These are phyloP conservation scores for Cydia splendana DNA, from an alignment of 1,140 invertebrate species.

Conservation along the genomic window DNA sequence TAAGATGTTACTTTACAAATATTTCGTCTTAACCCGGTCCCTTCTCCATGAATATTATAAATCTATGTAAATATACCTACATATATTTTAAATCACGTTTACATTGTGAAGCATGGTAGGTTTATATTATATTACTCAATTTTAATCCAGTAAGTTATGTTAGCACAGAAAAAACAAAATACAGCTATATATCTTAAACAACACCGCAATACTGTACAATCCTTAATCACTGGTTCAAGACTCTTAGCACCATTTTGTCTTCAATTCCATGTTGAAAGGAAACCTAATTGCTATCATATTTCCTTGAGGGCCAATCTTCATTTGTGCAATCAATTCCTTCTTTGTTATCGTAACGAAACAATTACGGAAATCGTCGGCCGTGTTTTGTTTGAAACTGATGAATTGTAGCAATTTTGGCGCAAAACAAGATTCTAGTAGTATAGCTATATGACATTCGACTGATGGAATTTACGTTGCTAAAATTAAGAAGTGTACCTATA, in stretches of 20 bases:
- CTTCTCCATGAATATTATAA: neutral
- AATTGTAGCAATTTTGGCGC: neutral
- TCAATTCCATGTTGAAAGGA: slow-evolving; percentile 34
- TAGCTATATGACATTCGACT: neutral
- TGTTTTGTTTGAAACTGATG: slow-evolving; percentile 13
- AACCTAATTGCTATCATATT: slow-evolving; percentile 33
- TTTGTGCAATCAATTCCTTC: slow-evolving; percentile 27
- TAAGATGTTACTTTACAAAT: no score
- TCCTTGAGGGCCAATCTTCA: slow-evolving; percentile 27
- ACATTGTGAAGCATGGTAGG: no score
- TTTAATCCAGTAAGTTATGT: no score
- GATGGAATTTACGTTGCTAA: neutral
- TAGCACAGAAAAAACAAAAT: neutral
- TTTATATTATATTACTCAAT: no score
- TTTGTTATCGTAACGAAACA: slow-evolving; percentile 26
- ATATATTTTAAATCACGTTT: neutral
- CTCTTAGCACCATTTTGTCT: slow-evolving; percentile 28
- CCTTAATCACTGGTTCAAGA: slow-evolving; percentile 34
- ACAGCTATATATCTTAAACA: neutral
- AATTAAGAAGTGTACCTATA: neutral
- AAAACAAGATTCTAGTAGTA: neutral
- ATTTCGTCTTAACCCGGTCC: no score
- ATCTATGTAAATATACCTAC: no score
- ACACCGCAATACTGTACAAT: slow-evolving; percentile 23
- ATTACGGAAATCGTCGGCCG: slow-evolving; percentile 17